These are phyloP conservation scores for Melitaea athalia DNA, from an alignment of 2,888 invertebrate species.

Conservation along the genomic window DNA sequence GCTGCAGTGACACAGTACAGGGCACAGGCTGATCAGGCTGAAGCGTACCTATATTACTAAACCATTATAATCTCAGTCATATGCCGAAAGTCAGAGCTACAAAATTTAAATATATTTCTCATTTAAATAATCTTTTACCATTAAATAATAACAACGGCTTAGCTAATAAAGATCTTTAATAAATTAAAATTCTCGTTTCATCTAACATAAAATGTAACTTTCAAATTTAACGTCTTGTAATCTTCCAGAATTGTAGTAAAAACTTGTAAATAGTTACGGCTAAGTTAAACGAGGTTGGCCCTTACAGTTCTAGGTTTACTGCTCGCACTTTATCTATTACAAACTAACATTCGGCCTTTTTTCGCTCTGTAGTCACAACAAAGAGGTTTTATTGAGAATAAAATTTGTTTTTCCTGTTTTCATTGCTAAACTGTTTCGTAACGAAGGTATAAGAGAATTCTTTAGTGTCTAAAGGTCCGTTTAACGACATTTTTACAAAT, in stretches of 20 bases:
- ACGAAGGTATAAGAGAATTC: background rate
- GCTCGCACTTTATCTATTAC: conserved; percentile 10
- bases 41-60: no score
- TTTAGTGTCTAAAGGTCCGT: no score
- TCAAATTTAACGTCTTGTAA: background rate
- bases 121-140: no score
- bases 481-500: no score
- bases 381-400: background rate
- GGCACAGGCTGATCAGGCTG: no score
- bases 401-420: background rate
- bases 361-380: background rate
- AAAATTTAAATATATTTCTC: no score
- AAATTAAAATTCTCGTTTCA: no score
- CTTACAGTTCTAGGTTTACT: conserved; percentile 12
- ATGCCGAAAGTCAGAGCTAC: no score
- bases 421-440: background rate
- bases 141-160: no score
- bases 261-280: background rate
- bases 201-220: background rate
- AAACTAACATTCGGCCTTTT: background rate
- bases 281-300: conserved; percentile 15
- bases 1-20: no score
- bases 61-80: no score
- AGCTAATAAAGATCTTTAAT: no score
- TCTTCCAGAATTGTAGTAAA: background rate